A percentile compares a stretch with the other conserved stretches of the same genome.
These are phyloP conservation scores for Drosophila picticornis DNA, from an alignment of 2,888 invertebrate genomes.

Conservation along the genomic window DNA sequence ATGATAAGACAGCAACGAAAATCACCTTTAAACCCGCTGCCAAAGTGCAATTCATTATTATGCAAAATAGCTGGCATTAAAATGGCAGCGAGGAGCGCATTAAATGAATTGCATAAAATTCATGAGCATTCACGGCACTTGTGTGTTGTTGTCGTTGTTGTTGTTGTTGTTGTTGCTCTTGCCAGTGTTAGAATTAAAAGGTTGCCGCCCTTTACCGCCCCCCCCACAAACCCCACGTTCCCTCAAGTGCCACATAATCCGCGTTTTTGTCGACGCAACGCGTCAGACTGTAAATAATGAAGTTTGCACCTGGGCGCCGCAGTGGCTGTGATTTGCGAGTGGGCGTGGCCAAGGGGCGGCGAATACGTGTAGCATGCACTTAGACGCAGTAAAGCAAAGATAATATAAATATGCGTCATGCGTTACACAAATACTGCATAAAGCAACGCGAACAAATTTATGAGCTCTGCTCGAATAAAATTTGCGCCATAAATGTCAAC, in stretches of 20 bases:
- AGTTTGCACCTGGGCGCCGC: constrained; percentile 69
- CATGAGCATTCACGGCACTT: constrained; percentile 43
- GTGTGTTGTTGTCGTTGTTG: neutral
- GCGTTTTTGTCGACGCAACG: constrained; percentile 65
- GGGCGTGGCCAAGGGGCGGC: constrained; percentile 9
- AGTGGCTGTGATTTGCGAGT: constrained; percentile 45
- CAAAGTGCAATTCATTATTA: constrained; percentile 61
- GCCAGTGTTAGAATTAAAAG: constrained; percentile 50
- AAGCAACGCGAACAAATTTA: constrained; percentile 53
- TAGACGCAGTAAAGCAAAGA: constrained; percentile 29
- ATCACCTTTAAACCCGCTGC: constrained; percentile 18
- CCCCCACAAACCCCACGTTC: neutral
- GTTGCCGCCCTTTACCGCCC: constrained; percentile 21
- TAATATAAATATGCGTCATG: constrained; percentile 62
- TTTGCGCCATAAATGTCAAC: constrained; percentile 31
- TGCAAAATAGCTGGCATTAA: constrained; percentile 40
- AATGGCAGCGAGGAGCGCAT: constrained; percentile 48
- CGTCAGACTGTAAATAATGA: constrained; percentile 83
- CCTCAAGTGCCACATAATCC: constrained; percentile 47
- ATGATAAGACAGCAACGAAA: constrained; percentile 28
- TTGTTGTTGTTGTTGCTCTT: constrained; percentile 15
- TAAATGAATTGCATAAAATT: constrained; percentile 80
- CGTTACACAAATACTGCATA: constrained; percentile 55
- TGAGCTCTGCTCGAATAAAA: constrained; percentile 43
- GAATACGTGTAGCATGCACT: constrained; percentile 51